Percentiles rank a stretch among this genome's conserved stretches.
Evolutionary conservation across 2,888 invertebrate genomes (phyloP).

Genomic region (Ectemnius continuus): DNA sequence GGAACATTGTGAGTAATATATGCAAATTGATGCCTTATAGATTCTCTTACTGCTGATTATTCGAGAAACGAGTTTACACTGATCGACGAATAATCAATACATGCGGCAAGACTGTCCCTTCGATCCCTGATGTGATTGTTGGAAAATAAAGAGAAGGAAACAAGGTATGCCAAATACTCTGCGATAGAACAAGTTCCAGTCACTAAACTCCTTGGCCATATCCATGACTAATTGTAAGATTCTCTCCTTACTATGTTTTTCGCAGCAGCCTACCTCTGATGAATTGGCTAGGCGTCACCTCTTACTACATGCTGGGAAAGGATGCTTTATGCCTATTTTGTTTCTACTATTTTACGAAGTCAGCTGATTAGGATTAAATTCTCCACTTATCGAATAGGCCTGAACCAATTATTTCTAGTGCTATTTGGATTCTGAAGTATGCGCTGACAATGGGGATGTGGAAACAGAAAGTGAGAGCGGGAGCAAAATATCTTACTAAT

Average conservation of each 20-base stretch:
- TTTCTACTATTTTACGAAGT: slow-evolving; percentile 6
- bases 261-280: slow-evolving; percentile 49
- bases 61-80: slow-evolving; percentile 6
- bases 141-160: background rate
- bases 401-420: too few species aligned
- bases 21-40: slow-evolving; percentile 23
- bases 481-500: too few species aligned
- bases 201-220: slow-evolving; percentile 52
- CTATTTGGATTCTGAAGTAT: too few species aligned
- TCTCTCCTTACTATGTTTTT: slow-evolving; percentile 43
- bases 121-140: background rate
- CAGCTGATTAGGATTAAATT: too few species aligned
- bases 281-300: slow-evolving; percentile 44
- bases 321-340: slow-evolving; percentile 27
- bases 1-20: slow-evolving; percentile 61
- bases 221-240: slow-evolving; percentile 52
- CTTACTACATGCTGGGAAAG: slow-evolving; percentile 23
- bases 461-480: too few species aligned
- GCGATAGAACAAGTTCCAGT: slow-evolving; percentile 53
- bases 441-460: too few species aligned
- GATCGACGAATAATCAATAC: background rate
- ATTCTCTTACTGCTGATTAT: background rate
- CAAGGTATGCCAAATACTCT: slow-evolving; percentile 22
- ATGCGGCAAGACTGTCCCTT: too few species aligned
- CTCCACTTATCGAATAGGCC: slow-evolving; percentile 2